Evolutionary conservation across 2,888 invertebrate species (phyloP), one percentile per base, ranked within the genome.

Genomic region (Stictocephala bisonia): DNA sequence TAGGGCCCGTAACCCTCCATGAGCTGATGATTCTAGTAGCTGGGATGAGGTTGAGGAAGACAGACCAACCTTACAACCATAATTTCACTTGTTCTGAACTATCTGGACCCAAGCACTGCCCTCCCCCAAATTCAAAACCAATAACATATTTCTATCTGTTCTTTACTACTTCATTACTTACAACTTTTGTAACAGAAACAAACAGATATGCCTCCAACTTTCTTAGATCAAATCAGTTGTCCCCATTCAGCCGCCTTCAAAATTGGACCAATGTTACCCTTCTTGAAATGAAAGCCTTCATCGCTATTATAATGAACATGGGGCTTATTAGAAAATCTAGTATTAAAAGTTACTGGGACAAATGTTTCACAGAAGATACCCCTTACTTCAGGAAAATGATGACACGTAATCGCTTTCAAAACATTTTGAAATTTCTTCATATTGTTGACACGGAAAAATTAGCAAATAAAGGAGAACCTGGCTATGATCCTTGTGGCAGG

Each of bases 251-350:
- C n/a, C n/a, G n/a, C n/a, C n/a, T n/a, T n/a, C n/a, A n/a, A n/a
- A n/a, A n/a, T n/a, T n/a, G n/a, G n/a, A n/a, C n/a, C n/a, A n/a
- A n/a, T n/a, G n/a, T n/a, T n/a, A n/a, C n/a, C n/a, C n/a, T n/a
- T 20, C 6, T 18, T 20, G 72, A 72, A 51, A 66, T 72, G 64
- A 72, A 72, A 64, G 72, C 50, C 13, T 72, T 72, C 26, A 27
- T 72, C 29, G 72, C 72, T 35, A 26, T 64, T 15, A 64, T 72
- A 20, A 18, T 72, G 35, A 72, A 72, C 51, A 72, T 72, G 72
- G 64, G 72, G 35, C 6, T 64, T 6, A 72, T 31, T 31, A 15
- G 31, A 27, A 72, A 64, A 24, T 48, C 60, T 13, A 35, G 31
- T 27, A 64, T 64, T 18, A 6, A 11, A 15, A 35, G 50, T 7